Conservation (phyloP, 2,113 vertebrate species). For the Cyrtonyx montezumae region DNA sequence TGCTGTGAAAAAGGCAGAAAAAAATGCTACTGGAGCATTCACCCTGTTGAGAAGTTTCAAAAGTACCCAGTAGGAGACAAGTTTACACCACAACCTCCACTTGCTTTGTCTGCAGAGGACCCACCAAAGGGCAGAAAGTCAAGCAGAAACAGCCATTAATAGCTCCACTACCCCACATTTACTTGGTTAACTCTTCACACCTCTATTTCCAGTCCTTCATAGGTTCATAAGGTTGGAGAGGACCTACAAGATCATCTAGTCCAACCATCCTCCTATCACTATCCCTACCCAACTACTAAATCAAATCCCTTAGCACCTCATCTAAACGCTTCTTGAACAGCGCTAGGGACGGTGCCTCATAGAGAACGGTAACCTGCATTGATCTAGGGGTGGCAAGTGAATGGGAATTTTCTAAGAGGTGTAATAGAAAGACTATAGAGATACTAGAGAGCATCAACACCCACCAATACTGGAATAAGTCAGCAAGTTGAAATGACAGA, state of each 20-base stretch:
- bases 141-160: accelerated
- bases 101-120: accelerated
- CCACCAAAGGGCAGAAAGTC: accelerated
- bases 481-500: not conserved
- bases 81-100: not conserved
- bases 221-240: too few relatives aligned
- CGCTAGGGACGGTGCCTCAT: too few relatives aligned
- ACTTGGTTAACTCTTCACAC: not conserved
- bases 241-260: too few relatives aligned
- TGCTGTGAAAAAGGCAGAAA: not conserved
- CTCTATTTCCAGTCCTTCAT: not conserved
- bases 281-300: too few relatives aligned
- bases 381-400: accelerated
- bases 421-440: accelerated
- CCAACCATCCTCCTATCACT: too few relatives aligned
- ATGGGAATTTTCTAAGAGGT: not conserved
- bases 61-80: not conserved
- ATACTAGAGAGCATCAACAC: not conserved
- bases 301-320: too few relatives aligned
- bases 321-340: too few relatives aligned
- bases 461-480: not conserved
- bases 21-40: not conserved
- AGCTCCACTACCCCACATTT: not conserved
- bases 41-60: not conserved
- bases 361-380: not conserved